Evolutionary conservation across 2,888 invertebrate genomes (phyloP), one percentile per base, ranked within the genome.

Genomic region (Synergus laeviventris): DNA sequence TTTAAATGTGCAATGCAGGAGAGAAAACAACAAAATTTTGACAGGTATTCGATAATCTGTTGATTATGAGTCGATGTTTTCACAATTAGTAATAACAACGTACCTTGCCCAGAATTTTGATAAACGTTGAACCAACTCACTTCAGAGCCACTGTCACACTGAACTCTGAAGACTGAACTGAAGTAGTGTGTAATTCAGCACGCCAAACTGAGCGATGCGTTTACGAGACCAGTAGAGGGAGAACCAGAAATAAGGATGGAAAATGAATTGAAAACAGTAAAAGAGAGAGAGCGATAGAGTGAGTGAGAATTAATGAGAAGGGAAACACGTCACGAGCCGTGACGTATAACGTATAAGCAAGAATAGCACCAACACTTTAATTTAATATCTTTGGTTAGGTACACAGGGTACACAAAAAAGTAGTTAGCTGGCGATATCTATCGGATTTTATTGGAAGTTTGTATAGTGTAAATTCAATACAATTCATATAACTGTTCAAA

Each of bases 191-290:
- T 70, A 49, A 70, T 49, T 70, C 70, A 49, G 31, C 45, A n/a
- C 49, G n/a, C 70, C 70, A 70, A 54, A 70, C 66, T 49, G 42
- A 70, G 49, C 49, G 70, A 54, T 70, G 45, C 31, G 36, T 70
- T 70, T n/a, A 24, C 5, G n/a, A 56, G 70, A 70, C n/a, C 16
- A 31, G 70, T n/a, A 45, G 70, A 49, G 70, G 49, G 70, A 36
- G 49, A 49, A 18, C n/a, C 31, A 31, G 45, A 31, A 31, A 54
- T 31, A 70, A 70, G 70, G 70, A 66, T 49, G n/a, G n/a, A 5
- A 16, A 36, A 36, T 11, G 49, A 31, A 49, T n/a, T 11, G n/a
- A n/a, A 7, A 7, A 7, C 12, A 5, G 49, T n/a, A 45, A n/a
- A n/a, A n/a, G 7, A 36, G 70, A 54, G 70, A 49, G 36, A 31